Evolutionary conservation across 1,140 invertebrate species (phyloP).

Genomic region (Arctopsyche grandis): DNA sequence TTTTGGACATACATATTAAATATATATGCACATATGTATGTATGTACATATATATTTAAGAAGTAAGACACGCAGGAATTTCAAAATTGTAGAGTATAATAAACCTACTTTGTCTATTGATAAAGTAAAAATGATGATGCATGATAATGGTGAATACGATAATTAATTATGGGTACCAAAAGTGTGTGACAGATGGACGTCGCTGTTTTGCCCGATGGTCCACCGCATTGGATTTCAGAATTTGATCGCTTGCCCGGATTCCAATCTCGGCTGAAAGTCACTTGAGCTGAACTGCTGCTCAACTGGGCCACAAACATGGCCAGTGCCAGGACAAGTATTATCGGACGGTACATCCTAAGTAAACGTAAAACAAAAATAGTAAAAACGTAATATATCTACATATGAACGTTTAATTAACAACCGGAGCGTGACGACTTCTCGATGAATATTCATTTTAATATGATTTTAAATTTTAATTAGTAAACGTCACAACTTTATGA

Average conservation of each 20-base stretch:
- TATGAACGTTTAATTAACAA: neutral
- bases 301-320: conserved; percentile 15
- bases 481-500: neutral
- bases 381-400: neutral
- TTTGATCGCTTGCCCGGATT: conserved; percentile 44
- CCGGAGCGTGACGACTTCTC: too few species aligned
- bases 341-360: conserved; percentile 12
- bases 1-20: too few species aligned
- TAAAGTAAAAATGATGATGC: too few species aligned
- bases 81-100: too few species aligned
- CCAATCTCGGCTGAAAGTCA: conserved; percentile 53
- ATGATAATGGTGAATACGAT: too few species aligned
- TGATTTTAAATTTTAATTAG: too few species aligned
- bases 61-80: too few species aligned
- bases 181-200: conserved; percentile 47
- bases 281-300: conserved; percentile 41
- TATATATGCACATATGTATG: too few species aligned
- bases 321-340: conserved; percentile 23
- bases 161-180: conserved; percentile 40
- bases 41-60: too few species aligned
- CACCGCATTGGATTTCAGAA: conserved; percentile 8
- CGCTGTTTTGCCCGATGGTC: conserved; percentile 34
- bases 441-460: too few species aligned
- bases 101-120: too few species aligned
- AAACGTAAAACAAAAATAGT: neutral